phyloP scores from a whole-genome alignment of 2,797 vertebrate species.

The Platalea minor region DNA sequence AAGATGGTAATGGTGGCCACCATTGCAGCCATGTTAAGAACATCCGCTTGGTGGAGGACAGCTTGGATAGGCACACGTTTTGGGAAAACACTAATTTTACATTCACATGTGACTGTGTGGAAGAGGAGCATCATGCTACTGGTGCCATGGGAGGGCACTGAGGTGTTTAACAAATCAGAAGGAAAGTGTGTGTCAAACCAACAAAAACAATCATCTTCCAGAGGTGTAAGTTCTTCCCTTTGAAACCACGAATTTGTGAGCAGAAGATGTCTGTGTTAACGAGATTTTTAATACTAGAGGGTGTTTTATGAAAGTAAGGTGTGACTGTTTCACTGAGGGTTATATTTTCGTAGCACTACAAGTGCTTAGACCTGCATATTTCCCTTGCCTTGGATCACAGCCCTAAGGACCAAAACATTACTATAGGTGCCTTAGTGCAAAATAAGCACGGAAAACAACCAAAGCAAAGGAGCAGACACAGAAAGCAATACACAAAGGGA shows the following conservation, averaged over 20 bases:
- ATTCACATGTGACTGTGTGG: not conserved
- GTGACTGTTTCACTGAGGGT: not conserved
- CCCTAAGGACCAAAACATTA: not conserved
- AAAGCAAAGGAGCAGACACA: slow-evolving; percentile 15
- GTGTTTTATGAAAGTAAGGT: not conserved
- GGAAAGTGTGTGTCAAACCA: not conserved
- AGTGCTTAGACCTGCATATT: not conserved
- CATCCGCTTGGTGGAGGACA: not conserved
- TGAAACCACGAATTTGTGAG: not conserved
- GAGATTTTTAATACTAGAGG: not conserved
- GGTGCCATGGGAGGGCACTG: not conserved
- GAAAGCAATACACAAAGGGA: slow-evolving; percentile 50
- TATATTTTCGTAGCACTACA: not conserved
- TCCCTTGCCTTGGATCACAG: not conserved
- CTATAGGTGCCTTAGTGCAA: not conserved
- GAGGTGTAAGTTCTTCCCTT: not conserved
- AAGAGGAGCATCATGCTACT: not conserved
- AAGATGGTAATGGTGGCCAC: not conserved
- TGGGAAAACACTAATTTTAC: not conserved
- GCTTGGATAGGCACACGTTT: not conserved
- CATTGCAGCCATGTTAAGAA: not conserved
- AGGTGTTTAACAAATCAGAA: not conserved
- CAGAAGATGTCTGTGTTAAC: not conserved
- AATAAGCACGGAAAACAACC: not conserved
- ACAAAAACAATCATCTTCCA: accelerated